Evolutionary conservation across 2,888 invertebrate species (phyloP).

Genomic region (Calephelis perditalis): DNA sequence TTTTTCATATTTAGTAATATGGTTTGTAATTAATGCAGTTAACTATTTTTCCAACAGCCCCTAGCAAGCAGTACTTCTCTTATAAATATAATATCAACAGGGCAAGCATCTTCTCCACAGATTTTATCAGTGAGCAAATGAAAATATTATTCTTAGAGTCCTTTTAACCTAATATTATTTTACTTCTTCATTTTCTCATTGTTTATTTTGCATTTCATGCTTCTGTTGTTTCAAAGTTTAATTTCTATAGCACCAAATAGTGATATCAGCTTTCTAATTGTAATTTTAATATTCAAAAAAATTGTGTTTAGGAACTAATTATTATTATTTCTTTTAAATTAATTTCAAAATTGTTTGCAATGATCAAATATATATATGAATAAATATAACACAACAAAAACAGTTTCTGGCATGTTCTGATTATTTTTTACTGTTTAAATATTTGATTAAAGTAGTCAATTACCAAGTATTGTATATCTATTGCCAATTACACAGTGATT

Average conservation of each 20-base stretch:
- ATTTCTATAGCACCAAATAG: neutral
- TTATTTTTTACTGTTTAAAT: no score
- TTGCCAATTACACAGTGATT: no score
- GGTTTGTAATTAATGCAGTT: conserved; percentile 20
- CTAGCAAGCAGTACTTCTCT: conserved; percentile 70
- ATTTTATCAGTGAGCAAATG: conserved; percentile 67
- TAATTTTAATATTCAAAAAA: neutral
- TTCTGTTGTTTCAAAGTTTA: conserved; percentile 16
- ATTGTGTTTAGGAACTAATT: no score
- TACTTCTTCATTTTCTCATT: conserved; percentile 24
- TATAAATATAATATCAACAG: conserved; percentile 74
- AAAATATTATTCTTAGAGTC: conserved; percentile 34
- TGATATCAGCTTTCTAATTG: neutral
- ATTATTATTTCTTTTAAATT: no score
- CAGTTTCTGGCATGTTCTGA: no score
- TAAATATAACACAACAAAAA: no score
- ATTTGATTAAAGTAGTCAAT: no score
- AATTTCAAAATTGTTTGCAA: no score
- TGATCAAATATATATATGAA: no score
- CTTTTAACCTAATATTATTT: conserved; percentile 38
- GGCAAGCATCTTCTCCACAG: conserved; percentile 70
- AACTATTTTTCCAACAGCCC: conserved; percentile 55
- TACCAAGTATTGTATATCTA: no score
- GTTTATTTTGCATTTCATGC: conserved; percentile 26
- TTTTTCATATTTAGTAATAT: neutral